phyloP scores from a whole-genome alignment of 2,888 invertebrate genomes.

The Sarcophaga variegata region DNA sequence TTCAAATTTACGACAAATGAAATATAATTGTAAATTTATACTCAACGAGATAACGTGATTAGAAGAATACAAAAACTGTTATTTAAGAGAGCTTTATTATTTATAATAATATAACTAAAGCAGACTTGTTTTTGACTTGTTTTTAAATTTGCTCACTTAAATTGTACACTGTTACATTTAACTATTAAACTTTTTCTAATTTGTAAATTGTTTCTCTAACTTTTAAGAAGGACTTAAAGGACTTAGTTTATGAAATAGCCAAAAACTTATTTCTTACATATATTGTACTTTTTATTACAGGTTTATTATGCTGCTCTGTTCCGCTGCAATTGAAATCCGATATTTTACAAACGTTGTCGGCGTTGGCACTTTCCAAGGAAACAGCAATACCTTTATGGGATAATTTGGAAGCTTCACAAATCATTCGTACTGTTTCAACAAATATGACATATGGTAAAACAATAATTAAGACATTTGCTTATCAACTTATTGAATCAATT shows the following conservation, averaged over 20 bases:
- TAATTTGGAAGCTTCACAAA: slow-evolving; percentile 90
- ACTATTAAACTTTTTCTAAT: too few species aligned
- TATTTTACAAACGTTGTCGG: slow-evolving; percentile 89
- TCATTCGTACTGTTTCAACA: slow-evolving; percentile 87
- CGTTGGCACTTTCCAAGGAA: slow-evolving; percentile 89
- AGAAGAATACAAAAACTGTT: slow-evolving; percentile 78
- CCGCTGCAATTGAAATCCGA: slow-evolving; percentile 93
- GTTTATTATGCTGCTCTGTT: slow-evolving; percentile 93
- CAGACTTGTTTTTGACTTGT: too few species aligned
- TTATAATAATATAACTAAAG: too few species aligned
- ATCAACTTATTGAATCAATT: neutral
- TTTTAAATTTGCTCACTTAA: too few species aligned
- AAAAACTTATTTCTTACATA: too few species aligned
- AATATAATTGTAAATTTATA: too few species aligned
- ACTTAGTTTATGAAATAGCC: too few species aligned
- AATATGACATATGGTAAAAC: slow-evolving; percentile 83
- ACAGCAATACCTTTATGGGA: slow-evolving; percentile 93
- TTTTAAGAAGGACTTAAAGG: slow-evolving; percentile 73
- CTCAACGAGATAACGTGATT: too few species aligned
- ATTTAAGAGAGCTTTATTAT: neutral
- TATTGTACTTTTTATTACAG: too few species aligned
- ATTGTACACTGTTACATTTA: too few species aligned
- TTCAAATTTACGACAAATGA: too few species aligned
- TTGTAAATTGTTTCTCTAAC: neutral
- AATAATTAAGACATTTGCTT: slow-evolving; percentile 54